Conservation (phyloP, 2,113 vertebrate species). For the Ceyx margarethae region DNA sequence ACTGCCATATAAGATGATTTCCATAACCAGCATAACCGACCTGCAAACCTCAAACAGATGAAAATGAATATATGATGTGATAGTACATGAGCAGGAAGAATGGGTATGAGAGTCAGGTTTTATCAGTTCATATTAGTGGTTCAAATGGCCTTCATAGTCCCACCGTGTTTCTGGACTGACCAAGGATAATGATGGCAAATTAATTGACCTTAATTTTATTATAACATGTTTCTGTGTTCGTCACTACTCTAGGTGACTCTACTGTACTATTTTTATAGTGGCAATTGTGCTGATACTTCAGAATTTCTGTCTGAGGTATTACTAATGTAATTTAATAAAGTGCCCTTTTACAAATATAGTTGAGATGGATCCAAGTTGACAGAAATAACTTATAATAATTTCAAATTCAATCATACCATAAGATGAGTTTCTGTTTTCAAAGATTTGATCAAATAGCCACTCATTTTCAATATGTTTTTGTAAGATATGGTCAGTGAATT, state of each 20-base stretch:
- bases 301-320: background rate
- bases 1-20: background rate
- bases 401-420: background rate
- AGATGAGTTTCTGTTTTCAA: background rate
- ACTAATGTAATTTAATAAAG: background rate
- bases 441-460: background rate
- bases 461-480: background rate
- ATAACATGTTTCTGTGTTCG: background rate
- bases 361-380: background rate
- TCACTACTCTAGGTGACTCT: background rate
- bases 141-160: background rate
- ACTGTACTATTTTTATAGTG: background rate
- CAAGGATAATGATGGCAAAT: background rate
- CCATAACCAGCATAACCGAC: background rate
- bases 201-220: background rate
- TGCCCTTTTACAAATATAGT: background rate
- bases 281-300: background rate
- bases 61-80: background rate
- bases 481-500: background rate
- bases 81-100: background rate
- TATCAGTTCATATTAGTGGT: background rate
- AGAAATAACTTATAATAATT: background rate
- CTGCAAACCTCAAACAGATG: background rate
- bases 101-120: background rate
- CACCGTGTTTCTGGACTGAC: background rate